Evolutionary conservation across 1,140 invertebrate genomes (phyloP).

Genomic region (Panulirus ornatus): DNA sequence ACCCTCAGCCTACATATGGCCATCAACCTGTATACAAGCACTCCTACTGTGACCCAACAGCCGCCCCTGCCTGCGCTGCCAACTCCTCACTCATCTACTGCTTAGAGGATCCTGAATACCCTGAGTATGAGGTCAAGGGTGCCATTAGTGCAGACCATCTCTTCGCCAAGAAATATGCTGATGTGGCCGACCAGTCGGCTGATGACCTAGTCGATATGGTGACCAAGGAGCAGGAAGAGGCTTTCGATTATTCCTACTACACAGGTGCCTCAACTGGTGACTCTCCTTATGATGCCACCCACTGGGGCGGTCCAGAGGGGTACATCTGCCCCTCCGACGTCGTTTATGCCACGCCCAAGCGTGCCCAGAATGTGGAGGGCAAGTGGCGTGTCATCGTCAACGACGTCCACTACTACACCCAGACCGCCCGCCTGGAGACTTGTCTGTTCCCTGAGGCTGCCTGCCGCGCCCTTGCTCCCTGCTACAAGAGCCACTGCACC

Average conservation of each 20-base stretch:
- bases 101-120: slow-evolving; percentile 75
- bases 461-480: slow-evolving; percentile 76
- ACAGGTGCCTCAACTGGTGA: slow-evolving; percentile 74
- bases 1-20: slow-evolving; percentile 65
- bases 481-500: slow-evolving; percentile 76
- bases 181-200: slow-evolving; percentile 76
- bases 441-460: slow-evolving; percentile 75
- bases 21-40: slow-evolving; percentile 62
- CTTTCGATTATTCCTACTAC: slow-evolving; percentile 76
- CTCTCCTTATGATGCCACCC: slow-evolving; percentile 72
- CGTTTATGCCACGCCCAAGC: slow-evolving; percentile 77
- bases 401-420: slow-evolving; percentile 76
- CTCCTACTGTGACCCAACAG: slow-evolving; percentile 75
- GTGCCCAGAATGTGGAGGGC: slow-evolving; percentile 77
- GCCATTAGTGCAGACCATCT: slow-evolving; percentile 74
- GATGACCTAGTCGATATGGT: slow-evolving; percentile 75
- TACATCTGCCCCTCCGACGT: slow-evolving; percentile 78
- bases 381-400: slow-evolving; percentile 77
- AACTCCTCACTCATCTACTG: slow-evolving; percentile 73
- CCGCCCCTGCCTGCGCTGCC: slow-evolving; percentile 73
- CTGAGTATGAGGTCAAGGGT: slow-evolving; percentile 75
- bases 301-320: slow-evolving; percentile 76
- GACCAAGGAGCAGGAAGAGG: slow-evolving; percentile 74
- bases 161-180: slow-evolving; percentile 76
- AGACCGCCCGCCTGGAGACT: slow-evolving; percentile 76